Conservation (phyloP, 2,888 invertebrate genomes). For the Adelognathus sp. region DNA sequence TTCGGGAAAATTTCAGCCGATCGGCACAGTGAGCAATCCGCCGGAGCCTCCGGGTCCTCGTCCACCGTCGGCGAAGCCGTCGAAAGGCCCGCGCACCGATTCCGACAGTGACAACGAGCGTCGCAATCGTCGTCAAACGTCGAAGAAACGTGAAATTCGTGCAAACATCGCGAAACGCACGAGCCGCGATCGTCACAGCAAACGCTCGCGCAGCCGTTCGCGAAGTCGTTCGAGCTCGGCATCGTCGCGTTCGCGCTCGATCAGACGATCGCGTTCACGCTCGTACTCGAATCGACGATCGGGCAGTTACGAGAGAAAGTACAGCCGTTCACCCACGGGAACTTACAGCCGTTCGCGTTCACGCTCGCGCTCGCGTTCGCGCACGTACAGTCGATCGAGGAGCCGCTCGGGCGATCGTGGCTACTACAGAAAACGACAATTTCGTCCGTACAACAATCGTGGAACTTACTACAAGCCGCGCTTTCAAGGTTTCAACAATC, state of each 20-base stretch:
- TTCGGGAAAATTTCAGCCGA: slow-evolving; percentile 78
- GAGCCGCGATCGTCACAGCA: slow-evolving; percentile 73
- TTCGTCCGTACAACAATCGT: slow-evolving; percentile 84
- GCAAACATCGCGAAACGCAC: slow-evolving; percentile 67
- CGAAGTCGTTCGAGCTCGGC: slow-evolving; percentile 85
- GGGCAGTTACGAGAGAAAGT: slow-evolving; percentile 79
- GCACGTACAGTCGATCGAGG: slow-evolving; percentile 81
- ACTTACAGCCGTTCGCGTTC: slow-evolving; percentile 78
- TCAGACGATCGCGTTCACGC: slow-evolving; percentile 82
- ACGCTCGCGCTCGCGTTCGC: slow-evolving; percentile 84
- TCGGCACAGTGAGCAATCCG: slow-evolving; percentile 71
- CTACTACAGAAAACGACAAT: slow-evolving; percentile 77
- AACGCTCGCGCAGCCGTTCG: slow-evolving; percentile 80
- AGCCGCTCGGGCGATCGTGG: slow-evolving; percentile 82
- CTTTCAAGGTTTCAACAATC: slow-evolving; percentile 86
- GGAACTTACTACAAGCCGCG: slow-evolving; percentile 91
- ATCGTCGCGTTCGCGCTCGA: slow-evolving; percentile 86
- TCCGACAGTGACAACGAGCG: slow-evolving; percentile 78
- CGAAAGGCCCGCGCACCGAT: slow-evolving; percentile 84
- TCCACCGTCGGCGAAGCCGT: slow-evolving; percentile 78
- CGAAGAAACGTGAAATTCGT: slow-evolving; percentile 80
- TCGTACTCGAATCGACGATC: slow-evolving; percentile 78
- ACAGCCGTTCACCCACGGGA: slow-evolving; percentile 77
- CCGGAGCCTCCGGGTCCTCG: slow-evolving; percentile 75
- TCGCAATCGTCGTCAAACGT: slow-evolving; percentile 75